phyloP scores from a whole-genome alignment of 2,888 invertebrate genomes.

The Cryptophagus acutangulus region DNA sequence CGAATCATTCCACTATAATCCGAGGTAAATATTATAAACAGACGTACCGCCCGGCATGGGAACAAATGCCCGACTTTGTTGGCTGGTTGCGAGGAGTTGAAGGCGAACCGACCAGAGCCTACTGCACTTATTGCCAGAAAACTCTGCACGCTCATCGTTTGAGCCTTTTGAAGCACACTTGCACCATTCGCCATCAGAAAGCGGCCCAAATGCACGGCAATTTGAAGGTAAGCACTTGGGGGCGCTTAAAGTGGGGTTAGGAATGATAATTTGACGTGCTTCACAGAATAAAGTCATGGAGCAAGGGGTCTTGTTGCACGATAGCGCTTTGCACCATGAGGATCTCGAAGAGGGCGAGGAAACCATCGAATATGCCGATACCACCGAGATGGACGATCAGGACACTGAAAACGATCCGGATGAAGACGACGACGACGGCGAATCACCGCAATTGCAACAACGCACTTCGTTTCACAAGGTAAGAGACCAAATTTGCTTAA shows the following conservation, averaged over 20 bases:
- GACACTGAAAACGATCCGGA: conserved; percentile 34
- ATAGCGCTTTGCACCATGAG: conserved; percentile 15
- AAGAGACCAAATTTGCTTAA: conserved; percentile 1
- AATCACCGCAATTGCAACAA: no score
- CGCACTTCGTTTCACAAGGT: conserved; percentile 19
- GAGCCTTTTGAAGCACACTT: conserved; percentile 56
- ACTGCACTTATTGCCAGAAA: conserved; percentile 55
- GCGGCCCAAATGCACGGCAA: conserved; percentile 39
- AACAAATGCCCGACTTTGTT: conserved; percentile 55
- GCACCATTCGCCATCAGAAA: conserved; percentile 56
- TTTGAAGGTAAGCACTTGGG: conserved; percentile 18
- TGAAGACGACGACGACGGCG: conserved; percentile 17
- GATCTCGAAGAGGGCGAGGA: conserved; percentile 24
- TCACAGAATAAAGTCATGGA: no score
- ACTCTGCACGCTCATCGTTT: conserved; percentile 56
- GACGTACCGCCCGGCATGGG: conserved; percentile 56
- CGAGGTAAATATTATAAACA: conserved; percentile 52
- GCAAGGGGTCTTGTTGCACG: no score
- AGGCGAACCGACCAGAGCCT: conserved; percentile 54
- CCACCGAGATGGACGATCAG: conserved; percentile 26
- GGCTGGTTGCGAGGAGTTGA: conserved; percentile 56
- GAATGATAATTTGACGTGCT: not conserved
- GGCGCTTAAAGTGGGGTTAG: conserved; percentile 1
- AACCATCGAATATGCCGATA: conserved; percentile 22
- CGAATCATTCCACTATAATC: conserved; percentile 23